Conservation (phyloP, 2,888 invertebrate species). For the Oligia strigilis region DNA sequence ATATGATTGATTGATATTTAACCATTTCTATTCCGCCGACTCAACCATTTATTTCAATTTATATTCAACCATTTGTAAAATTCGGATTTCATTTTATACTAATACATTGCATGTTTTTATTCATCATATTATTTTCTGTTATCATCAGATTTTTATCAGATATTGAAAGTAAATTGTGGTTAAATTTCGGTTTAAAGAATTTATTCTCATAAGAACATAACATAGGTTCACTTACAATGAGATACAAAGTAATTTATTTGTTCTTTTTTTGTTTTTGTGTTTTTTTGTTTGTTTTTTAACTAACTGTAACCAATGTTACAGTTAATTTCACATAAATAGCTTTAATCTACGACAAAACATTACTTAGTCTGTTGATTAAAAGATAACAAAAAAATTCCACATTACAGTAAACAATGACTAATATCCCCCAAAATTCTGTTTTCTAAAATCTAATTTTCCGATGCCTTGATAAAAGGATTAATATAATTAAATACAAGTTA, state of each 20-base stretch:
- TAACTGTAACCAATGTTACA: neutral
- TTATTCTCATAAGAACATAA: too few species aligned
- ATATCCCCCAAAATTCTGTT: neutral
- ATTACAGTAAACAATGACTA: slow-evolving; percentile 9
- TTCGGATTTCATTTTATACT: neutral
- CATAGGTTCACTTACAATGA: too few species aligned
- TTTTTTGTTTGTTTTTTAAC: too few species aligned
- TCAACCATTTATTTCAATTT: neutral
- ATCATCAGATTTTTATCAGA: slow-evolving; percentile 9
- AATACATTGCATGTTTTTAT: neutral
- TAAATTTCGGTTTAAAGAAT: too few species aligned
- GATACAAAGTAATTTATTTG: too few species aligned
- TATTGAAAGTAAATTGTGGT: neutral
- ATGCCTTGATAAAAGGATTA: slow-evolving; percentile 24
- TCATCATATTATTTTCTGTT: slow-evolving; percentile 12
- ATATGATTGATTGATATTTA: neutral
- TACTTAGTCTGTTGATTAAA: neutral
- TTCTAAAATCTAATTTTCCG: slow-evolving; percentile 6
- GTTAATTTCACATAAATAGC: neutral
- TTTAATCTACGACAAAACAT: slow-evolving; percentile 5
- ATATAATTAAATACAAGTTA: slow-evolving; percentile 20
- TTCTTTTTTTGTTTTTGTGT: too few species aligned
- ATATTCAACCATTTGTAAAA: neutral
- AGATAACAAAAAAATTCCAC: slow-evolving; percentile 8
- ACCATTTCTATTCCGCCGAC: neutral